These are phyloP conservation scores for Melanaphis sacchari DNA, from an alignment of 1,140 invertebrate genomes.

Conservation along the genomic window DNA sequence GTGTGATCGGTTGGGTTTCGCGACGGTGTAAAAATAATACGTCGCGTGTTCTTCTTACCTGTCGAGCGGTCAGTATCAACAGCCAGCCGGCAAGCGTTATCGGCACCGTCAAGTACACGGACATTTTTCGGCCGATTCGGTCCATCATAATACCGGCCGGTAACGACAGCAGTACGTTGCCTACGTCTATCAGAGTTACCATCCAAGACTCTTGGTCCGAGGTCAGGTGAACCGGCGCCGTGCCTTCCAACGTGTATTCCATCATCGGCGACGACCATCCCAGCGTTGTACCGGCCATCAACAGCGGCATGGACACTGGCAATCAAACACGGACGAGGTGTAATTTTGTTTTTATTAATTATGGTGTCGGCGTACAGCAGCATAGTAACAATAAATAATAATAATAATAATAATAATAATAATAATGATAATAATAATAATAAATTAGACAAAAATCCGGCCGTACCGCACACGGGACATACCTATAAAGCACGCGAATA, in stretches of 20 bases:
- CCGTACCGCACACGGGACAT: neutral
- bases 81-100: constrained; percentile 74
- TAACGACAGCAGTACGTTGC: constrained; percentile 60
- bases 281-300: constrained; percentile 69
- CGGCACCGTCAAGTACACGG: constrained; percentile 77
- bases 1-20: neutral
- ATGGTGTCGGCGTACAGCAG: neutral
- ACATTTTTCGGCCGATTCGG: constrained; percentile 61
- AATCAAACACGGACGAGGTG: neutral
- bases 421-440: neutral
- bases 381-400: too few relatives aligned
- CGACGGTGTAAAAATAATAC: neutral
- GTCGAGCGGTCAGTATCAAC: constrained; percentile 69
- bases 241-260: constrained; percentile 62
- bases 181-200: constrained; percentile 58
- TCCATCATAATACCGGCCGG: constrained; percentile 60
- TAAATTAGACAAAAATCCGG: neutral
- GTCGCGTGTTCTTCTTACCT: constrained; percentile 67
- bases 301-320: constrained; percentile 60
- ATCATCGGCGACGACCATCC: constrained; percentile 81
- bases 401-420: neutral
- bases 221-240: constrained; percentile 69
- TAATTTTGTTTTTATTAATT: neutral
- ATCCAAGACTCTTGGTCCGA: constrained; percentile 67
- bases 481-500: constrained; percentile 26